Conservation (phyloP, 1,140 invertebrate genomes). For the Helicoverpa armigera region DNA sequence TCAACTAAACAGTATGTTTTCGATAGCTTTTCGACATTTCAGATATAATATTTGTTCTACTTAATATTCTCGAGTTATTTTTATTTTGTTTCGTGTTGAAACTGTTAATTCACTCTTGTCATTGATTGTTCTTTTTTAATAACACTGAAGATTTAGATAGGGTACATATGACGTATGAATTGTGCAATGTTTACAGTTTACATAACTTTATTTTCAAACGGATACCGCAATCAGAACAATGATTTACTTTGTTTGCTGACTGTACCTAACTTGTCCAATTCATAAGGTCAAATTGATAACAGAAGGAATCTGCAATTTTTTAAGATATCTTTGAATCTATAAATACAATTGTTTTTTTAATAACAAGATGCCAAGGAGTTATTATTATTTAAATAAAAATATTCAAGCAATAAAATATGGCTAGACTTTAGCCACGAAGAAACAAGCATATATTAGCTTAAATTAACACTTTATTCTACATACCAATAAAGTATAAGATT, state of each 20-base stretch:
- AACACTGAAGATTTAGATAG: neutral
- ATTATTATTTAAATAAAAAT: too few relatives aligned
- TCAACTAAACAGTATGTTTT: neutral
- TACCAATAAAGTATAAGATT: too few relatives aligned
- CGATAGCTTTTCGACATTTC: neutral
- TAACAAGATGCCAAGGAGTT: too few relatives aligned
- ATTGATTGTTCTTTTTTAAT: neutral
- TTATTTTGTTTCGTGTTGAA: too few relatives aligned
- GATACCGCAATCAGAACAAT: neutral
- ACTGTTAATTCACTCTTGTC: too few relatives aligned
- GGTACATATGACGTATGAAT: neutral
- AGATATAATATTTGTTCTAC: neutral
- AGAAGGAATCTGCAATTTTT: neutral
- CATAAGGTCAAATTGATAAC: neutral
- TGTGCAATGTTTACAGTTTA: constrained; percentile 7
- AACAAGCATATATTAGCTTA: too few relatives aligned
- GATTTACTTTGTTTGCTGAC: neutral
- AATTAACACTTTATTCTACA: too few relatives aligned
- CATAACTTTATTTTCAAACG: neutral
- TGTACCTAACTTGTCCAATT: neutral
- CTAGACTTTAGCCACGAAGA: too few relatives aligned
- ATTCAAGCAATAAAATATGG: too few relatives aligned
- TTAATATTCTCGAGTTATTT: too few relatives aligned
- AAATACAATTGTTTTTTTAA: too few relatives aligned
- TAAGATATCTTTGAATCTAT: too few relatives aligned